Percentiles rank a stretch among this genome's conserved stretches.
Conservation (phyloP, 1,140 invertebrate species). For the Argopecten irradians region DNA sequence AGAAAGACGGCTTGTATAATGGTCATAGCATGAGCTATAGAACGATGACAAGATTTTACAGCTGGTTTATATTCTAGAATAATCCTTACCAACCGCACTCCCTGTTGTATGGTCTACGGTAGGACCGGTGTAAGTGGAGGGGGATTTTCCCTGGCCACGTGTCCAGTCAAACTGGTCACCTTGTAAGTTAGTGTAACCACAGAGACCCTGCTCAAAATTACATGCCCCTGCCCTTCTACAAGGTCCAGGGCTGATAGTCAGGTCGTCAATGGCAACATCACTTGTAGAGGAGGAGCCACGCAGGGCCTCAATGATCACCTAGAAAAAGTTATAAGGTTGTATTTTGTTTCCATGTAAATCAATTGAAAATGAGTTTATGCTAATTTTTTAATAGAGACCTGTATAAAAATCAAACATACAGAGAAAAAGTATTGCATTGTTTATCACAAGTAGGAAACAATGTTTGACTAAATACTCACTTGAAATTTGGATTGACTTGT, state of each 20-base stretch:
- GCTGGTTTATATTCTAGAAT: not conserved
- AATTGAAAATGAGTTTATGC: too few relatives aligned
- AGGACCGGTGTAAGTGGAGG: conserved; percentile 64
- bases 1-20: too few relatives aligned
- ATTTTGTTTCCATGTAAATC: too few relatives aligned
- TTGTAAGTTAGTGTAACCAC: conserved; percentile 65
- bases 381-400: too few relatives aligned
- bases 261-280: conserved; percentile 86
- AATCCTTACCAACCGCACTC: conserved; percentile 52
- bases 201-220: conserved; percentile 68
- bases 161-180: conserved; percentile 73
- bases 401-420: too few relatives aligned
- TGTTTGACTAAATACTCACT: conserved; percentile 49
- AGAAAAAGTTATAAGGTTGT: too few relatives aligned
- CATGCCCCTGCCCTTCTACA: conserved; percentile 60
- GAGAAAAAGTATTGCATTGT: too few relatives aligned
- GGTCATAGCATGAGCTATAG: not conserved
- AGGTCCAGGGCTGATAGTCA: conserved; percentile 67
- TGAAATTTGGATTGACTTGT: conserved; percentile 55
- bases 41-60: not conserved
- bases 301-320: conserved; percentile 65
- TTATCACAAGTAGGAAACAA: not conserved
- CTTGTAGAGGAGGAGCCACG: conserved; percentile 76
- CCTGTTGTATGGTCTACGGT: conserved; percentile 68
- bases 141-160: conserved; percentile 57